phyloP scores from a whole-genome alignment of 2,797 vertebrate species.

The Psittacula echo region DNA sequence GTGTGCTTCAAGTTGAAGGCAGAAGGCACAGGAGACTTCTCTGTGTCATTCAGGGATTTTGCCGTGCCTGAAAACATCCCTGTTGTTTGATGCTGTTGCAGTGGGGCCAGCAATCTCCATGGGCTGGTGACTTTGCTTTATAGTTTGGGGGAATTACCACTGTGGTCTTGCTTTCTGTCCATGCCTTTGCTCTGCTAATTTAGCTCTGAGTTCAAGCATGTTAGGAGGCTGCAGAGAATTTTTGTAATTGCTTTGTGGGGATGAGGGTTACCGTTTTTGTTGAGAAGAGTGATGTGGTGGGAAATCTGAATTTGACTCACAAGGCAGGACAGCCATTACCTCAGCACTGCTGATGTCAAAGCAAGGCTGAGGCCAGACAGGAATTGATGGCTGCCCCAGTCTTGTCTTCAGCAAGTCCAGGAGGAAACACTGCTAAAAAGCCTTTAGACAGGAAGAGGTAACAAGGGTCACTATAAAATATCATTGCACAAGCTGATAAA shows the following conservation, averaged over 20 bases:
- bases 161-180: background rate
- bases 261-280: background rate
- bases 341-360: background rate
- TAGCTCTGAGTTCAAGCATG: background rate
- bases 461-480: constrained; percentile 18
- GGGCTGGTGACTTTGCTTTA: background rate
- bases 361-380: background rate
- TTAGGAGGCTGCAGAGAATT: background rate
- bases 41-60: background rate
- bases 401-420: background rate
- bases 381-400: background rate
- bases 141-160: background rate
- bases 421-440: background rate
- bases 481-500: constrained; percentile 31
- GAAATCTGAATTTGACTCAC: constrained; percentile 21
- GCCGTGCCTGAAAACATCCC: background rate
- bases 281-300: background rate
- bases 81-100: background rate
- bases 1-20: background rate
- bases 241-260: background rate
- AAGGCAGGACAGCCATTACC: background rate
- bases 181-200: background rate
- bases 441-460: background rate
- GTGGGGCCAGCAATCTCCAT: background rate
- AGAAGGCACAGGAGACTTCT: background rate